Conservation (phyloP, 1,140 invertebrate genomes). For the Drosophila nasuta region DNA sequence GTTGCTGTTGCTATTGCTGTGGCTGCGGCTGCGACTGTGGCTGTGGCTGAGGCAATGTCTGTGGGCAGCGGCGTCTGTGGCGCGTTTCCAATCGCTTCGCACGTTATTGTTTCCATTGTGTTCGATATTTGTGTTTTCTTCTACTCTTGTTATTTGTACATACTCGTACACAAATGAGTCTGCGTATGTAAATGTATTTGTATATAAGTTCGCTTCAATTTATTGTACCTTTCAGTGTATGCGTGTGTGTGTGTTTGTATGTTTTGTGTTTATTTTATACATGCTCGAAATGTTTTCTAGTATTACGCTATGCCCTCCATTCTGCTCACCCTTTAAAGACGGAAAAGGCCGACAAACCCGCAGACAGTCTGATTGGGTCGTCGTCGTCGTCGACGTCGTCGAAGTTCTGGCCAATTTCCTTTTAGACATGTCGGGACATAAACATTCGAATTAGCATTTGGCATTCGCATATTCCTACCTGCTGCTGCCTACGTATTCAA, state of each 20-base stretch:
- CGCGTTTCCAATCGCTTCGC: slow-evolving; percentile 81
- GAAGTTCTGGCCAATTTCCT: slow-evolving; percentile 45
- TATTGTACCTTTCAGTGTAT: slow-evolving; percentile 64
- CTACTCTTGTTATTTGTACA: slow-evolving; percentile 67
- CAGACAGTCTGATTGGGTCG: slow-evolving; percentile 36
- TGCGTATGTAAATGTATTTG: slow-evolving; percentile 20
- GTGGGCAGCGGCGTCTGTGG: slow-evolving; percentile 58
- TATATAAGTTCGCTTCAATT: slow-evolving; percentile 70
- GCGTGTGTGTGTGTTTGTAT: not conserved
- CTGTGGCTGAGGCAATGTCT: slow-evolving; percentile 26
- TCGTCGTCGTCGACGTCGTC: not conserved
- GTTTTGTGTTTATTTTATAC: slow-evolving; percentile 75
- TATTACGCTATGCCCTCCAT: slow-evolving; percentile 24
- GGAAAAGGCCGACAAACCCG: slow-evolving; percentile 42
- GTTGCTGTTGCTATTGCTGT: slow-evolving; percentile 38
- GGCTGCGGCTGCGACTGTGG: slow-evolving; percentile 37
- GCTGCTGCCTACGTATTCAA: slow-evolving; percentile 14
- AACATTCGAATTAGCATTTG: slow-evolving; percentile 43
- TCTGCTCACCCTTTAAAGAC: slow-evolving; percentile 21
- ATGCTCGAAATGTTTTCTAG: slow-evolving; percentile 52
- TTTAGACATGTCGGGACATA: slow-evolving; percentile 45
- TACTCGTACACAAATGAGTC: slow-evolving; percentile 18
- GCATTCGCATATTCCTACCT: not conserved
- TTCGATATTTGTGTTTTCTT: slow-evolving; percentile 82
- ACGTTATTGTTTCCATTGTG: slow-evolving; percentile 82